phyloP scores from a whole-genome alignment of 2,113 vertebrate species.

The Chamaea fasciata region DNA sequence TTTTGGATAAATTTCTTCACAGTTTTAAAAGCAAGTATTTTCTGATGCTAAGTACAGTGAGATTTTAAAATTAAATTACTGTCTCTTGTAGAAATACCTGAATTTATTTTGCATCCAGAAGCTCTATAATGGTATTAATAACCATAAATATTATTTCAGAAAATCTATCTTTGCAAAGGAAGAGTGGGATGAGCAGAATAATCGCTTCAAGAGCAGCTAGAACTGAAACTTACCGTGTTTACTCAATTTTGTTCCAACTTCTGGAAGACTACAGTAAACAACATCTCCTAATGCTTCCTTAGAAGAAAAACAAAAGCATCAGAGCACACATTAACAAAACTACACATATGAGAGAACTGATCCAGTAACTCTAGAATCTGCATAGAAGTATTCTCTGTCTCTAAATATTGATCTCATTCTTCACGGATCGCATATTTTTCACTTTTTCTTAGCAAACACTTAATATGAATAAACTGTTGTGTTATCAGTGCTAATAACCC shows the following conservation, averaged over 20 bases:
- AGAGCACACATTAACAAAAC: not conserved
- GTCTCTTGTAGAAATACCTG: not conserved
- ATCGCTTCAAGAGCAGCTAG: not conserved
- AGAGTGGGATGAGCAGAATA: not conserved
- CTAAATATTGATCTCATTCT: not conserved
- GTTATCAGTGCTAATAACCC: not conserved
- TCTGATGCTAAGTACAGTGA: not conserved
- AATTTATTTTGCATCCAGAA: not conserved
- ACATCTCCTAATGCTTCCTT: constrained; percentile 95
- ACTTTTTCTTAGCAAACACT: not conserved
- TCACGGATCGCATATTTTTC: not conserved
- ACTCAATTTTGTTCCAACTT: constrained; percentile 88
- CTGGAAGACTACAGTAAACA: constrained; percentile 96
- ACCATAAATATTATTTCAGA: not conserved
- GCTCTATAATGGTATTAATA: not conserved
- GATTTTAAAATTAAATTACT: not conserved
- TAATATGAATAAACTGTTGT: not conserved
- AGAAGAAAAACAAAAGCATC: constrained; percentile 21
- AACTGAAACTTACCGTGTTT: constrained; percentile 80
- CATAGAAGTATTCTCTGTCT: not conserved
- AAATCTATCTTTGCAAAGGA: not conserved
- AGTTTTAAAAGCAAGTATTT: not conserved
- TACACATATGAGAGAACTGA: not conserved
- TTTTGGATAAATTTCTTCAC: not conserved
- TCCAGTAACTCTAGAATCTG: not conserved